A percentile compares a stretch with the other conserved stretches of the same genome.
These are phyloP conservation scores for Oxyscelio sp. DNA, from an alignment of 2,888 invertebrate species.

Conservation along the genomic window DNA sequence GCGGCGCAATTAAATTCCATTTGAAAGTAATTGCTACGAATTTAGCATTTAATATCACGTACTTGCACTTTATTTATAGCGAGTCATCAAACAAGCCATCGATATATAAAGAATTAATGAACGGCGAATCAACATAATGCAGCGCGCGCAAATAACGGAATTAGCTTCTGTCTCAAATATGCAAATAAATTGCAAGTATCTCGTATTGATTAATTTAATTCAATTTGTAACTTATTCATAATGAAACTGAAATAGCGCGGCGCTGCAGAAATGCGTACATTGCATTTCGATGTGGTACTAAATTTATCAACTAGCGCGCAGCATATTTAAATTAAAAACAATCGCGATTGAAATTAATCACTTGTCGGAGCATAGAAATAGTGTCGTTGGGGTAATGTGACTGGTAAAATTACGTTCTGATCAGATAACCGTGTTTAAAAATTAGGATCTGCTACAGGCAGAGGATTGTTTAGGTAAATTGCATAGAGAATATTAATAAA, in stretches of 20 bases:
- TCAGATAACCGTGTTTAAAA: too few relatives aligned
- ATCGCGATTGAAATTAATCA: not conserved
- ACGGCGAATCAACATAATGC: conserved; percentile 1
- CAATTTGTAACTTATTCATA: conserved; percentile 35
- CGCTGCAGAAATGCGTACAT: not conserved
- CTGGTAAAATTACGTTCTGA: too few relatives aligned
- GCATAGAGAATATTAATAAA: too few relatives aligned
- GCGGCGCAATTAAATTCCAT: not conserved
- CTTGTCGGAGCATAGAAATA: too few relatives aligned
- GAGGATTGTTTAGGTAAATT: too few relatives aligned
- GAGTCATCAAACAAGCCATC: too few relatives aligned
- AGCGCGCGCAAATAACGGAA: conserved; percentile 8
- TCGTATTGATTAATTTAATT: conserved; percentile 30
- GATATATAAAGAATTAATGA: conserved; percentile 14
- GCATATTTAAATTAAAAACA: not conserved
- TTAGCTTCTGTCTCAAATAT: not conserved
- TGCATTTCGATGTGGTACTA: not conserved
- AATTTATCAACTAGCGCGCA: not conserved
- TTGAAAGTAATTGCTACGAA: not conserved
- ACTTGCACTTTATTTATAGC: not conserved
- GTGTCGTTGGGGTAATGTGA: too few relatives aligned
- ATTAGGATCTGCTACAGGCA: too few relatives aligned
- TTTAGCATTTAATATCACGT: not conserved
- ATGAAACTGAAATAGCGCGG: not conserved
- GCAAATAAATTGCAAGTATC: conserved; percentile 29